A percentile compares a stretch with the other conserved stretches of the same genome.
phyloP scores from a whole-genome alignment of 2,113 vertebrate species.

The Corythaixoides concolor region DNA sequence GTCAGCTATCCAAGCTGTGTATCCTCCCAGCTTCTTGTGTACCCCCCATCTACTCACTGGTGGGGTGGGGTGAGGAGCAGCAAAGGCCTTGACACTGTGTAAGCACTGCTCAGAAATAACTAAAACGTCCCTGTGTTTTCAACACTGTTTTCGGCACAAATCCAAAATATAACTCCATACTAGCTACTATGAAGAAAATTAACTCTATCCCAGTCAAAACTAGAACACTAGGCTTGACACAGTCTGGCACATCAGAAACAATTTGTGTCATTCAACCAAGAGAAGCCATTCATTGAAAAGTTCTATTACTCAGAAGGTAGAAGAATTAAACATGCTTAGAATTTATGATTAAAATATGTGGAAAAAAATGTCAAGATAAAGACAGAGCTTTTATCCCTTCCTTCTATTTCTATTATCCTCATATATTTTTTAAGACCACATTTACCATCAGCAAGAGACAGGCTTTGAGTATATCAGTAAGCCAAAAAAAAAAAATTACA shows the following conservation, averaged over 20 bases:
- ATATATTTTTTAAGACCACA: neutral
- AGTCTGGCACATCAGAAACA: neutral
- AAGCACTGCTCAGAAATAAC: no score
- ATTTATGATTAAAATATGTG: neutral
- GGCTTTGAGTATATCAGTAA: neutral
- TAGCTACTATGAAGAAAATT: no score
- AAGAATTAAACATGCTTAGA: neutral
- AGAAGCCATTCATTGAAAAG: neutral
- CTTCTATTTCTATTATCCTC: neutral
- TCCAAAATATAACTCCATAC: no score
- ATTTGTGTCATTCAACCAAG: neutral
- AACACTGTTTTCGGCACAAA: no score
- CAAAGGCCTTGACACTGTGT: no score
- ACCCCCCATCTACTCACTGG: no score
- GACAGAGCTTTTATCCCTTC: neutral
- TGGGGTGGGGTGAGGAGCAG: no score
- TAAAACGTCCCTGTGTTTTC: no score
- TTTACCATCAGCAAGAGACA: neutral
- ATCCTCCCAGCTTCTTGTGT: no score
- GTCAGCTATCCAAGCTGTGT: no score
- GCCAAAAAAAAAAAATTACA: neutral
- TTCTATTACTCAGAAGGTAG: neutral
- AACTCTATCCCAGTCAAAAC: no score
- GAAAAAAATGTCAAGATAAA: neutral
- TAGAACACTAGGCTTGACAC: no score